These are phyloP conservation scores for Hesperophylax magnus DNA, from an alignment of 1,140 invertebrate species.

Conservation along the genomic window DNA sequence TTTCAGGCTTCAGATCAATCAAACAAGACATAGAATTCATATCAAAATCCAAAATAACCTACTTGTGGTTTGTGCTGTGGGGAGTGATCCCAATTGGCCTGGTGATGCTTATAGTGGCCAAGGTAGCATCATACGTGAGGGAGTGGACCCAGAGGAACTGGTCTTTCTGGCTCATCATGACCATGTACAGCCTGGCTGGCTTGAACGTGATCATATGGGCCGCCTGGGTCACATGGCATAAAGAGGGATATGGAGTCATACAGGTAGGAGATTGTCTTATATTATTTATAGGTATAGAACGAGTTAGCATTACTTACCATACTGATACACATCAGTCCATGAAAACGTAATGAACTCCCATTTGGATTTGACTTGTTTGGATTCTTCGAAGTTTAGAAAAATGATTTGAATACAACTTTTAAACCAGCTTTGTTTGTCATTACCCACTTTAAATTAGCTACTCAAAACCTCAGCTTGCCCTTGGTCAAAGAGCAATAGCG, in stretches of 20 bases:
- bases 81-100: constrained; percentile 66
- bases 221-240: constrained; percentile 62
- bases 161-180: constrained; percentile 62
- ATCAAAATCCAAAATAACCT: constrained; percentile 66
- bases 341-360: too few relatives aligned
- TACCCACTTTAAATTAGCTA: too few relatives aligned
- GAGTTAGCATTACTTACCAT: too few relatives aligned
- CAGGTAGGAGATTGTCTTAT: constrained; percentile 60
- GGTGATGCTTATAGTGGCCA: constrained; percentile 64
- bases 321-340: too few relatives aligned
- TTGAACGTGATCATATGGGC: constrained; percentile 65
- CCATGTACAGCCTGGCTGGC: constrained; percentile 63
- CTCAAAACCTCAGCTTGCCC: too few relatives aligned
- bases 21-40: constrained; percentile 72
- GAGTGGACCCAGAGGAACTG: constrained; percentile 43
- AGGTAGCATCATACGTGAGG: constrained; percentile 42
- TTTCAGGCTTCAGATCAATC: constrained; percentile 65
- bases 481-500: too few relatives aligned
- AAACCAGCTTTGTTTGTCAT: too few relatives aligned
- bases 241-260: constrained; percentile 65
- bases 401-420: too few relatives aligned
- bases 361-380: too few relatives aligned
- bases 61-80: constrained; percentile 68
- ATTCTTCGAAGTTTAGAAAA: too few relatives aligned
- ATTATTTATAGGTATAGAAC: too few relatives aligned